Evolutionary conservation across 1,140 invertebrate genomes (phyloP).

Genomic region (Drosophila chauvacae): DNA sequence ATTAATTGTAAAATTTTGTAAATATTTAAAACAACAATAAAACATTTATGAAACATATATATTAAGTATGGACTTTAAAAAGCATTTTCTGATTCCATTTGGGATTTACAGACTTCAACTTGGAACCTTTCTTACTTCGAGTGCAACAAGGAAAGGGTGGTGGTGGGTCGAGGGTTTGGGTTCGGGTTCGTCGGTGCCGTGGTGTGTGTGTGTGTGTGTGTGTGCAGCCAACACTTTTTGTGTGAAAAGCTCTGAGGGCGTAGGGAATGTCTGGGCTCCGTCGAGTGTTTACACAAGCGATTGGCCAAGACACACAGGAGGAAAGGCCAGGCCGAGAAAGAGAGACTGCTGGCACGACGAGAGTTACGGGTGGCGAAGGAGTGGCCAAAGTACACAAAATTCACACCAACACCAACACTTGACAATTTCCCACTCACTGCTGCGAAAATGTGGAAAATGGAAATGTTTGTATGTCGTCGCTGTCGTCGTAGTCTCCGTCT

Average conservation of each 20-base stretch:
- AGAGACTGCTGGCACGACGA: slow-evolving; percentile 3
- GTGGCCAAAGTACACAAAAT: slow-evolving; percentile 85
- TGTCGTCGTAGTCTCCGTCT: neutral
- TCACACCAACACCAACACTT: slow-evolving; percentile 81
- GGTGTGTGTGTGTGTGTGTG: slow-evolving; percentile 14
- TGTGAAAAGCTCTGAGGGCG: slow-evolving; percentile 72
- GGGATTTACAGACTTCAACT: neutral
- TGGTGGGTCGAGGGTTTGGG: neutral
- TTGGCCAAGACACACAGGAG: slow-evolving; percentile 69
- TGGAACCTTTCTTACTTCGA: neutral
- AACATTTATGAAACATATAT: neutral
- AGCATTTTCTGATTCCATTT: no score
- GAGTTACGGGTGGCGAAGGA: slow-evolving; percentile 64
- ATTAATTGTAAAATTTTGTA: neutral
- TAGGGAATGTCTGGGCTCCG: slow-evolving; percentile 48
- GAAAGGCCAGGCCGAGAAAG: slow-evolving; percentile 8
- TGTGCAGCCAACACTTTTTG: slow-evolving; percentile 76
- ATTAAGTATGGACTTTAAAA: neutral
- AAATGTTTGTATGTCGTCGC: slow-evolving; percentile 40
- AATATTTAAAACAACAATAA: neutral
- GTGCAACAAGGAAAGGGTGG: neutral
- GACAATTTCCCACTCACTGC: slow-evolving; percentile 59
- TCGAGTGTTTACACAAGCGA: slow-evolving; percentile 75
- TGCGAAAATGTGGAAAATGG: slow-evolving; percentile 35
- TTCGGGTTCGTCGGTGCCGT: neutral